These are phyloP conservation scores for Zaprionus davidi DNA, from an alignment of 1,140 invertebrate genomes.

Conservation along the genomic window DNA sequence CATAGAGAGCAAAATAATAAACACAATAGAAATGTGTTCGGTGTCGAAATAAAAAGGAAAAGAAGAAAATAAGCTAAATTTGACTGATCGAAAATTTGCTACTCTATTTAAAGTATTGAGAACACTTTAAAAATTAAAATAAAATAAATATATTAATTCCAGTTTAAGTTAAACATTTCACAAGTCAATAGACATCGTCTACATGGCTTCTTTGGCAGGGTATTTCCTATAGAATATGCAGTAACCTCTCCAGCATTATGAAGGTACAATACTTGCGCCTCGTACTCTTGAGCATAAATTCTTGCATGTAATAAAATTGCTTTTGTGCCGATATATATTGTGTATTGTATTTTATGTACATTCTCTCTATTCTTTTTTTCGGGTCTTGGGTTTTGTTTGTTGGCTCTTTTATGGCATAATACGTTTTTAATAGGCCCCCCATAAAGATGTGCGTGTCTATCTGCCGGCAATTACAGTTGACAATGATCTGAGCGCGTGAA, in stretches of 20 bases:
- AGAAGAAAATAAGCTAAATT: slow-evolving; percentile 15
- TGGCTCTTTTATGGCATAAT: slow-evolving; percentile 67
- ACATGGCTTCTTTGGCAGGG: neutral
- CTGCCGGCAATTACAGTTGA: slow-evolving; percentile 56
- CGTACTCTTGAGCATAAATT: slow-evolving; percentile 62
- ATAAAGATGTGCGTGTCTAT: slow-evolving; percentile 52
- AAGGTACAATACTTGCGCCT: slow-evolving; percentile 21
- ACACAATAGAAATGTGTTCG: slow-evolving; percentile 63
- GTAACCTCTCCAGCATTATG: slow-evolving; percentile 14
- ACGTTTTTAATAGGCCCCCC: slow-evolving; percentile 61
- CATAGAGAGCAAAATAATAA: slow-evolving; percentile 50
- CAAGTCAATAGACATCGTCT: neutral
- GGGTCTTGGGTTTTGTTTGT: neutral
- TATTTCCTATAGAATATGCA: slow-evolving; percentile 10
- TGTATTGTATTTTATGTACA: slow-evolving; percentile 70
- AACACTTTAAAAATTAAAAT: neutral
- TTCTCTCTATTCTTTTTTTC: slow-evolving; percentile 30
- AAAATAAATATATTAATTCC: neutral
- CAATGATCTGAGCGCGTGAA: slow-evolving; percentile 15
- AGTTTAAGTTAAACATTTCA: too few species aligned
- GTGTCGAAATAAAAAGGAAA: slow-evolving; percentile 32
- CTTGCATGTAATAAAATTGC: slow-evolving; percentile 71
- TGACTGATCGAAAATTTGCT: slow-evolving; percentile 10
- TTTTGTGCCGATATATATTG: slow-evolving; percentile 75
- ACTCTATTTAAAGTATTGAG: neutral